Evolutionary conservation across 2,113 vertebrate genomes (phyloP), one percentile per base, ranked within the genome.

Genomic region (Dinomys branickii): DNA sequence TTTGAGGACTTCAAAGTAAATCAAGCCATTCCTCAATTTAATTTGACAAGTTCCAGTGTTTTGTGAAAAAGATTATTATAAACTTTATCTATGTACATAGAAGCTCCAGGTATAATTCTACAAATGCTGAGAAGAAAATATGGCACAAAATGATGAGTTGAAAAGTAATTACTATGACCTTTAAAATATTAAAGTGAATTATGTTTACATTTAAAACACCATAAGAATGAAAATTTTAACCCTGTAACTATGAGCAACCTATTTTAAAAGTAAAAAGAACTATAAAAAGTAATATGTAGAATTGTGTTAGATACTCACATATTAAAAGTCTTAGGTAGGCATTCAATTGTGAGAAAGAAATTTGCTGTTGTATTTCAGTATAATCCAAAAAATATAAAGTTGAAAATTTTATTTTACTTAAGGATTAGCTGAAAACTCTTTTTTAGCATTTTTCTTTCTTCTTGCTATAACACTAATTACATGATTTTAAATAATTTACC

Each of bases 21-120:
- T 86, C 0, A 85, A 95, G 67, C 2, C 22, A 83, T 41, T 88
- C 65, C 1, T 85, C 22, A 56, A 61, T 91, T 92, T 86, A 92
- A 92, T 52, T 85, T 89, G 28, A 73, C 91, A 90, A 73, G 2
- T 83, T 95, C 3, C 78, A 85, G 50, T 92, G 26, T 9, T 73
- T 88, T 73, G 52, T 63, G 0, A 9, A 38, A 88, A 59, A 0
- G 63, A 91, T 58, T 41, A 54, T 85, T 88, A 93, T 69, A 71
- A 84, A 65, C 17, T 93, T 75, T 85, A 80, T 94, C 26, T 47
- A 86, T 94, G 73, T 82, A 95, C 94, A 69, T 91, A 91, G 58
- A 85, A 88, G 35, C 63, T 85, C 63, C 20, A 82, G 71, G 83
- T 88, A 71, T 94, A 91, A 89, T 86, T 78, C 3, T 26, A 0